phyloP scores from a whole-genome alignment of 2,113 vertebrate species.

The Echinops telfairi region DNA sequence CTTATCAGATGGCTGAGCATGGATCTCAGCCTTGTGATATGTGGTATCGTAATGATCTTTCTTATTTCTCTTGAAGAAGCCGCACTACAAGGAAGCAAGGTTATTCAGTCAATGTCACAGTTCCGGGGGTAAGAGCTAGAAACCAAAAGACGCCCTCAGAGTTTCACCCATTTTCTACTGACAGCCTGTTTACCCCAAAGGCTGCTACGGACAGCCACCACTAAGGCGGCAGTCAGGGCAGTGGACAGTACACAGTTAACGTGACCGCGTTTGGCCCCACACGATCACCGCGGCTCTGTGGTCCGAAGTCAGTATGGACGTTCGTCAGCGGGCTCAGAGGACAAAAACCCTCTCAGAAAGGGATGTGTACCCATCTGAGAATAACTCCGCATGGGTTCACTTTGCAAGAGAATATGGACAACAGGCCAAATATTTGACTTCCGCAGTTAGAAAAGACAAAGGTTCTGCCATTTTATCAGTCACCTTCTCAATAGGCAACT shows the following conservation, averaged over 20 bases:
- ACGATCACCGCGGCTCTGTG: not conserved
- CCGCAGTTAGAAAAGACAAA: slow-evolving; percentile 30
- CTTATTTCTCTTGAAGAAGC: slow-evolving; percentile 99
- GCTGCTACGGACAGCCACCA: not conserved
- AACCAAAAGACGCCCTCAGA: slow-evolving; percentile 71
- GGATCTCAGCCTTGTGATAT: slow-evolving; percentile 99
- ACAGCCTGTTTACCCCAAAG: slow-evolving; percentile 36
- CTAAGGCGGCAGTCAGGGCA: not conserved
- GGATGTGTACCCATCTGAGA: not conserved
- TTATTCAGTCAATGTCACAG: slow-evolving; percentile 88
- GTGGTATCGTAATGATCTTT: slow-evolving; percentile 97
- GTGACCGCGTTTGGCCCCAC: not conserved
- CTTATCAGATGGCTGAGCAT: slow-evolving; percentile 99
- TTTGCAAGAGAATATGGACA: not conserved
- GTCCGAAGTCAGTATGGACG: not conserved
- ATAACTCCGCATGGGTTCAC: slow-evolving; percentile 29
- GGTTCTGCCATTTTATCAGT: not conserved
- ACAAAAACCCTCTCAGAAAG: not conserved
- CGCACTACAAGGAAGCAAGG: slow-evolving; percentile 98
- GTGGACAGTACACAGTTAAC: too few relatives aligned
- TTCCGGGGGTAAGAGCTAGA: slow-evolving; percentile 60
- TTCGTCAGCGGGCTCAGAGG: not conserved
- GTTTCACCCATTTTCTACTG: slow-evolving; percentile 40
- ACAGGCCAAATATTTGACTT: slow-evolving; percentile 33
- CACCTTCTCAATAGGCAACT: not conserved